These are phyloP conservation scores for Laticauda colubrina DNA, from an alignment of 2,113 vertebrate species.

Conservation along the genomic window DNA sequence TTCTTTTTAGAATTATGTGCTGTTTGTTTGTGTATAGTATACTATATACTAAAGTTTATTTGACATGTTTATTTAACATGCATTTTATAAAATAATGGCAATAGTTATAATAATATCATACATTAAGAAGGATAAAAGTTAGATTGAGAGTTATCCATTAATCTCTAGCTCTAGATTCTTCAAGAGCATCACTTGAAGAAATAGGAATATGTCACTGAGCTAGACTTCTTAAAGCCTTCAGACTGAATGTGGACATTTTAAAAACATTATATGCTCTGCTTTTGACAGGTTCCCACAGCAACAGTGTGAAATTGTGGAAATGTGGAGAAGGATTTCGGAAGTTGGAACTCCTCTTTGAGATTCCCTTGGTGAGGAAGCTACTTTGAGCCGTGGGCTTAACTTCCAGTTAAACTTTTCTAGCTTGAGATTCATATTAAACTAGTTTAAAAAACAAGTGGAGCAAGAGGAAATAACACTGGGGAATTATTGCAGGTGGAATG, in stretches of 20 bases:
- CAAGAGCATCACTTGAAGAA: background rate
- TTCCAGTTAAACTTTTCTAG: background rate
- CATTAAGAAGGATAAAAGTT: background rate
- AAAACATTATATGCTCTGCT: background rate
- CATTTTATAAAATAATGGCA: background rate
- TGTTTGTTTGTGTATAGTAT: background rate
- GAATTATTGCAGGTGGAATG: background rate
- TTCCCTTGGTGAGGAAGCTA: constrained; percentile 81
- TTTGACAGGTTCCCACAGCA: constrained; percentile 84
- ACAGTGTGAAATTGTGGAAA: constrained; percentile 83
- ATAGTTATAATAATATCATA: background rate
- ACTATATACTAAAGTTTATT: background rate
- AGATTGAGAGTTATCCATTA: background rate
- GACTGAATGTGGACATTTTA: background rate
- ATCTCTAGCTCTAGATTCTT: background rate
- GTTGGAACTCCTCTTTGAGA: constrained; percentile 79
- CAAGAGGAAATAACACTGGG: too few species aligned
- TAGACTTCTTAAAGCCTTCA: background rate
- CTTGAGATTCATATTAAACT: background rate
- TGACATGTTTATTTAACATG: background rate
- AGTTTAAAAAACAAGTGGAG: background rate
- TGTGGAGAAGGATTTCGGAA: constrained; percentile 80
- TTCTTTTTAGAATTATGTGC: background rate
- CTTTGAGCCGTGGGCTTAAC: background rate
- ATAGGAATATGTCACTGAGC: background rate